Percentiles rank a stretch among this genome's conserved stretches.
Conservation (phyloP, 1,140 invertebrate species). For the Sitodiplosis mosellana region DNA sequence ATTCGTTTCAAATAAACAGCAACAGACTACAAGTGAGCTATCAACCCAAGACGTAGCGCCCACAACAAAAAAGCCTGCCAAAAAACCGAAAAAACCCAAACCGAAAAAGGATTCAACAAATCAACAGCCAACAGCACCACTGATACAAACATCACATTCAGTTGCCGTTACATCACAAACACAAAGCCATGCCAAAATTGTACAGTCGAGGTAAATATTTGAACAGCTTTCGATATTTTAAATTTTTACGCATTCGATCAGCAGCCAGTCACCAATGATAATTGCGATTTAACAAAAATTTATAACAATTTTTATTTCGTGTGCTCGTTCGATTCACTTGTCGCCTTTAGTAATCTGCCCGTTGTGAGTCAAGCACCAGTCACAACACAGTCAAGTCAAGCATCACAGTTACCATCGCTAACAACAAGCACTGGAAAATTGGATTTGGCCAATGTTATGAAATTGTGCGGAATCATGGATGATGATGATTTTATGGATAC, state of each 20-base stretch:
- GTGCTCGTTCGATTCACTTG: too few species aligned
- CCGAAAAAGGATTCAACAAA: not conserved
- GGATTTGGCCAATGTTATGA: conserved; percentile 36
- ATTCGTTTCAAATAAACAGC: not conserved
- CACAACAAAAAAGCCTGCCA: conserved; percentile 1
- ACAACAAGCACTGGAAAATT: conserved; percentile 26
- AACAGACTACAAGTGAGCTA: not conserved
- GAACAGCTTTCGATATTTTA: too few species aligned
- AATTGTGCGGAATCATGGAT: conserved; percentile 26
- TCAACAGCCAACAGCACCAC: conserved; percentile 8
- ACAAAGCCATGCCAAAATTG: conserved; percentile 11
- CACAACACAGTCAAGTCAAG: conserved; percentile 9
- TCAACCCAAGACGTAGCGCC: not conserved
- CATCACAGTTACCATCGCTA: conserved; percentile 9
- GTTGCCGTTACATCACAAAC: conserved; percentile 13
- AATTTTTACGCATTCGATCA: too few species aligned
- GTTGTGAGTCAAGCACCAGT: conserved; percentile 1
- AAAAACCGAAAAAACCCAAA: conserved; percentile 4
- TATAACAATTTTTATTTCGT: too few species aligned
- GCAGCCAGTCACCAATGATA: too few species aligned
- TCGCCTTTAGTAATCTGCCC: too few species aligned
- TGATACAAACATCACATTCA: conserved; percentile 17
- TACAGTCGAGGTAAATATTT: too few species aligned
- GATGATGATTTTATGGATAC: conserved; percentile 17
- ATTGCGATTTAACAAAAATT: too few species aligned